Conservation (phyloP, 2,797 vertebrate genomes). For the Sebastes kiyomatsui region DNA sequence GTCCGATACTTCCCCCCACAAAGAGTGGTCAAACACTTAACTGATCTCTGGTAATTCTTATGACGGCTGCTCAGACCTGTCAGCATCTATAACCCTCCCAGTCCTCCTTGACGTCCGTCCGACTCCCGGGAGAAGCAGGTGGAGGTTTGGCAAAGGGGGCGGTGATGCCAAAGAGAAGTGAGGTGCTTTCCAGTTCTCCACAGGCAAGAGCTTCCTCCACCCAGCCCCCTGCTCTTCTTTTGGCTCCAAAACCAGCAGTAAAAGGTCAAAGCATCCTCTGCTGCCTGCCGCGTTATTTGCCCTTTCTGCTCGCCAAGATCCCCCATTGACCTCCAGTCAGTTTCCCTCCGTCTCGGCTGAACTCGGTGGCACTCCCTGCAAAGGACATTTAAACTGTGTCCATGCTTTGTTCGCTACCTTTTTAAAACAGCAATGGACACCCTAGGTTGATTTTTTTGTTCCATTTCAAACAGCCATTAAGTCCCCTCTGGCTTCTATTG, state of each 20-base stretch:
- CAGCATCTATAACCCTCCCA: slow-evolving; percentile 10
- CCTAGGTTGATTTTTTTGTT: background rate
- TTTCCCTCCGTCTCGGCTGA: slow-evolving; percentile 23
- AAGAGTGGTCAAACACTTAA: background rate
- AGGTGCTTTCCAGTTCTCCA: slow-evolving; percentile 41
- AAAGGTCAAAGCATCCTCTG: slow-evolving; percentile 75
- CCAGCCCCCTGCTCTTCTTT: slow-evolving; percentile 41
- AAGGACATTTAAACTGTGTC: slow-evolving; percentile 22
- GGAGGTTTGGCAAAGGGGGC: slow-evolving; percentile 15
- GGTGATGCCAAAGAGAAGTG: slow-evolving; percentile 38
- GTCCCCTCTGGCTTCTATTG: background rate
- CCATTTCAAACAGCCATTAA: background rate
- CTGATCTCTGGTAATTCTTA: slow-evolving; percentile 6
- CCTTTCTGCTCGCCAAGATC: slow-evolving; percentile 69
- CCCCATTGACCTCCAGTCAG: slow-evolving; percentile 64
- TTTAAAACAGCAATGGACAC: background rate
- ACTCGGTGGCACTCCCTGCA: slow-evolving; percentile 9
- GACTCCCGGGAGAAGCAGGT: background rate
- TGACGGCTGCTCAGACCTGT: slow-evolving; percentile 26
- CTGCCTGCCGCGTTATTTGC: slow-evolving; percentile 55
- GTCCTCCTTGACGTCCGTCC: slow-evolving; percentile 7
- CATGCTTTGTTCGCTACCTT: background rate
- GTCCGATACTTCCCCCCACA: background rate
- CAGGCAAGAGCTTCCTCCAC: slow-evolving; percentile 36
- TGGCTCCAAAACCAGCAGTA: slow-evolving; percentile 58